Evolutionary conservation across 2,797 vertebrate species (phyloP), one percentile per base, ranked within the genome.

Genomic region (Nyctibius grandis): DNA sequence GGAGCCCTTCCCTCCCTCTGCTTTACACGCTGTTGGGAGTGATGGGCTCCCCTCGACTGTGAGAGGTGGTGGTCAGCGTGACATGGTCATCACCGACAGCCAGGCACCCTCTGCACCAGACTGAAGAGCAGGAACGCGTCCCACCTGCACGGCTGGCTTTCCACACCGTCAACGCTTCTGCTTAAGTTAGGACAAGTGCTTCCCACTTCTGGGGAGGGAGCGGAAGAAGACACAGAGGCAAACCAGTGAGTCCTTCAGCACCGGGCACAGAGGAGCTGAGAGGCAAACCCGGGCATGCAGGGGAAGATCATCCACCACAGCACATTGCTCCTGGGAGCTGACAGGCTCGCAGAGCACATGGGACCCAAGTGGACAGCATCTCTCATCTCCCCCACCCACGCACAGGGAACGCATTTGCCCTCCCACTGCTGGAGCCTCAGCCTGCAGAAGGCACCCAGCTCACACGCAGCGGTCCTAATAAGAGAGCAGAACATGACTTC

Each of bases 81-180:
- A 38, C 1, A 2, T 9, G 16, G 33, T 18, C 51, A 14, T 4
- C 65, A 74, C 59, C 4, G 1, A 34, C 50, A 31, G 21, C 56
- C 47, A 12, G 28, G 31, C 22, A 78, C 42, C 34, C 44, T 47
- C 42, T 50, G 61, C 34, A 33, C 14, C 15, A 6, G 18, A 25
- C 19, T 0, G 38, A 61, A 44, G 51, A 31, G 57, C 31, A 25
- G 61, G 54, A 77, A 34, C 2, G 0, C 0, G 1, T 5, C 28
- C 47, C 34, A 53, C 61, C 61, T 36, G 31, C 73, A 48, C 1
- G 0, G 48, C 67, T 63, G 67, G 31, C 42, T 89, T 76, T 54
- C 44, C 67, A 36, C 65, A 28, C 26, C 3, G 67, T 61, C 48
- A 26, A 9, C 1, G 0, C 22, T 85, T 34, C 85, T 75, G 63